These are phyloP conservation scores for Sitta carolinensis DNA, from an alignment of 2,797 vertebrate species.

Conservation along the genomic window DNA sequence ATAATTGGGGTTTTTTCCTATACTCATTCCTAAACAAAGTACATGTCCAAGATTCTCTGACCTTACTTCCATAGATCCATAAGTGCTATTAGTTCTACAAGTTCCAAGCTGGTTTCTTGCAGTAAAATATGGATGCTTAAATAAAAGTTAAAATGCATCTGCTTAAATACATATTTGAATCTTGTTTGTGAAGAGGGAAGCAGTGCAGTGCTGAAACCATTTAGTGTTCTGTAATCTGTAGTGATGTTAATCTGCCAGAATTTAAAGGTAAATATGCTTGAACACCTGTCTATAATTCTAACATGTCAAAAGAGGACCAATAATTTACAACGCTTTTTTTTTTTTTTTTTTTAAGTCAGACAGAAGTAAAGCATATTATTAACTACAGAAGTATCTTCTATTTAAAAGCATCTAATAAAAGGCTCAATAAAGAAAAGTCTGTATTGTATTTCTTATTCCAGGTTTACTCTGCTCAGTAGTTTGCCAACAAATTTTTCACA, in stretches of 20 bases:
- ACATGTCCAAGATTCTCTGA: not conserved
- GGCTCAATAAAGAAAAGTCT: not conserved
- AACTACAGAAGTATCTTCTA: not conserved
- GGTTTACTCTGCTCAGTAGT: not conserved
- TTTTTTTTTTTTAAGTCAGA: not conserved
- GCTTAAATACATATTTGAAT: not conserved
- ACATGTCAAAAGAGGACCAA: not conserved
- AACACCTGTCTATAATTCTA: not conserved
- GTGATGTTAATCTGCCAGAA: not conserved
- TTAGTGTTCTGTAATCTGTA: not conserved
- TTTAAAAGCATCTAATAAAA: not conserved
- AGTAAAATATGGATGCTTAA: not conserved
- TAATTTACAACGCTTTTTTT: not conserved
- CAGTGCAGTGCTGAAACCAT: not conserved
- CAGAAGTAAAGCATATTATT: not conserved
- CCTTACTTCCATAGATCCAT: accelerated
- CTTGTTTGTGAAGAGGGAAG: not conserved
- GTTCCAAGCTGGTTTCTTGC: not conserved
- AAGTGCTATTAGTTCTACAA: not conserved
- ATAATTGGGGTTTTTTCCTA: accelerated
- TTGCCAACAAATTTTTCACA: not conserved
- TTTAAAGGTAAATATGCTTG: not conserved
- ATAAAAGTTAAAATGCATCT: not conserved
- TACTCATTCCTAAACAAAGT: not conserved
- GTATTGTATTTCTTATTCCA: not conserved